These are phyloP conservation scores for Cyanoramphus novaezelandiae DNA, from an alignment of 2,113 vertebrate genomes.

Conservation along the genomic window DNA sequence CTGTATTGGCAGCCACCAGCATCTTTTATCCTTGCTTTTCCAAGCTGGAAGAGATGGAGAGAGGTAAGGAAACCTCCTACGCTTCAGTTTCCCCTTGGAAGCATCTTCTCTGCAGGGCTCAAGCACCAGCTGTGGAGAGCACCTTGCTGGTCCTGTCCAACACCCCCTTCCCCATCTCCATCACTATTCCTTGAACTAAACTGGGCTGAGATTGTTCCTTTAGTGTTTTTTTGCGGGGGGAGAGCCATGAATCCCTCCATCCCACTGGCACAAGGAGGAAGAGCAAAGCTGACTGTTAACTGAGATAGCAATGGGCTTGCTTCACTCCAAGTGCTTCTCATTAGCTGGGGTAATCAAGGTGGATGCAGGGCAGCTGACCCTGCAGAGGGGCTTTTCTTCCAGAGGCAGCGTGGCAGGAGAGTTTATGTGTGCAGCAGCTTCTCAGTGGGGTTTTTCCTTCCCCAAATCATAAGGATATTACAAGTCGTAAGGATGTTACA, in stretches of 20 bases:
- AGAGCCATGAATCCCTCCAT: background rate
- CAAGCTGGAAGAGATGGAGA: background rate
- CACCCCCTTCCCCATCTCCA: background rate
- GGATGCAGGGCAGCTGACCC: background rate
- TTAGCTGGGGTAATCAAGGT: background rate
- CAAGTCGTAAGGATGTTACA: accelerated
- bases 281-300: background rate
- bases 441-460: background rate
- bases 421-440: accelerated
- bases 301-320: accelerated
- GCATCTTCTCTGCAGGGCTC: background rate
- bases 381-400: background rate
- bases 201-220: background rate
- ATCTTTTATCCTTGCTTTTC: background rate
- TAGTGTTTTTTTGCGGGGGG: accelerated
- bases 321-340: background rate
- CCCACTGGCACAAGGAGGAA: background rate
- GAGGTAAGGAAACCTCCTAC: background rate
- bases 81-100: background rate
- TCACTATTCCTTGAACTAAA: background rate
- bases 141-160: background rate
- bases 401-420: accelerated
- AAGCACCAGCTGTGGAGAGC: background rate
- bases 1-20: accelerated
- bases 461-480: accelerated